Evolutionary conservation across 2,113 vertebrate species (phyloP).

Genomic region (Thunnus thynnus): DNA sequence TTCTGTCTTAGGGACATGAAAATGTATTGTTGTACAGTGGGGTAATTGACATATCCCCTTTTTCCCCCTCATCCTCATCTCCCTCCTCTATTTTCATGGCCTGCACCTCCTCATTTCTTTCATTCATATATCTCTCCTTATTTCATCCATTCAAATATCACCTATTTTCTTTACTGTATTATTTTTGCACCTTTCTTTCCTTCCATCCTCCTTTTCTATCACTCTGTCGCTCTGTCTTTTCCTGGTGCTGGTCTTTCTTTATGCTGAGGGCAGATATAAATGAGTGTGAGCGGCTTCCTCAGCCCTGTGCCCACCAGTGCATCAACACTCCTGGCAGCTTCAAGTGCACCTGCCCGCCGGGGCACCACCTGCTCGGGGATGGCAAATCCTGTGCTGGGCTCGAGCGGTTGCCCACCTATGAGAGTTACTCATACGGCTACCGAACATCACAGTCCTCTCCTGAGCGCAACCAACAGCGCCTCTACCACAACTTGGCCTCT

Average conservation of each 20-base stretch:
- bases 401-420: slow-evolving; percentile 91
- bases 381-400: slow-evolving; percentile 97
- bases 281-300: slow-evolving; percentile 94
- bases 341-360: slow-evolving; percentile 94
- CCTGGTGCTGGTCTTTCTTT: slow-evolving; percentile 81
- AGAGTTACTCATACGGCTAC: slow-evolving; percentile 89
- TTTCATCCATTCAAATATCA: slow-evolving; percentile 12
- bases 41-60: slow-evolving; percentile 82
- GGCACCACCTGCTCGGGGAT: slow-evolving; percentile 94
- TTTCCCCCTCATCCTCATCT: slow-evolving; percentile 67
- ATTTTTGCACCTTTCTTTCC: slow-evolving; percentile 23
- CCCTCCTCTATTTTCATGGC: slow-evolving; percentile 48
- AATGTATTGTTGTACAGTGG: slow-evolving; percentile 68
- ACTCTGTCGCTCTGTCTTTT: background rate
- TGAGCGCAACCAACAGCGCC: slow-evolving; percentile 87
- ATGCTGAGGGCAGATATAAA: slow-evolving; percentile 93
- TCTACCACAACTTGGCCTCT: slow-evolving; percentile 93
- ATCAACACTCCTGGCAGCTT: slow-evolving; percentile 97
- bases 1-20: slow-evolving; percentile 69
- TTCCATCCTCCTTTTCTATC: background rate
- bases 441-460: slow-evolving; percentile 88
- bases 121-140: background rate
- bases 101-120: slow-evolving; percentile 41
- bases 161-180: background rate
- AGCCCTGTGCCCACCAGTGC: slow-evolving; percentile 94